A percentile compares a stretch with the other conserved stretches of the same genome.
Conservation (phyloP, 2,888 invertebrate genomes). For the Habroteleia sp. region DNA sequence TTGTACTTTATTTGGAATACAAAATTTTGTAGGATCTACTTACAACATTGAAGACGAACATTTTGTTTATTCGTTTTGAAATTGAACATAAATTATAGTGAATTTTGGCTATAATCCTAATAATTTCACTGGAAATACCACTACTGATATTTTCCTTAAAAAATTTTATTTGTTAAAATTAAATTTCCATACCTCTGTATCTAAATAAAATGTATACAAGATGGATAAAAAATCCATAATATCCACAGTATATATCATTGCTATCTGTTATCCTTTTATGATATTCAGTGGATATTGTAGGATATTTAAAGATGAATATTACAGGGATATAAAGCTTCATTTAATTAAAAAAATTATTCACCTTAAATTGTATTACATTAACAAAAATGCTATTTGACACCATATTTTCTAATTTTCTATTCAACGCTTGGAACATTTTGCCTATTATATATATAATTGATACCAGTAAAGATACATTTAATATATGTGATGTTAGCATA, state of each 20-base stretch:
- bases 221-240: too few relatives aligned
- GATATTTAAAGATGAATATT: too few relatives aligned
- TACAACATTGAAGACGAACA: constrained; percentile 39
- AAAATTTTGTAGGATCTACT: constrained; percentile 9
- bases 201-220: too few relatives aligned
- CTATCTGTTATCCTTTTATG: too few relatives aligned
- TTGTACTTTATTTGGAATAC: background rate
- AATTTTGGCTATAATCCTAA: constrained; percentile 30
- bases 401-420: constrained; percentile 25
- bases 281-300: too few relatives aligned
- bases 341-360: too few relatives aligned
- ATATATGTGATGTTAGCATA: constrained; percentile 21
- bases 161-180: too few relatives aligned
- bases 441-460: constrained; percentile 42
- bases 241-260: too few relatives aligned
- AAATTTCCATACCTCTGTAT: too few relatives aligned
- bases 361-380: too few relatives aligned
- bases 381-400: too few relatives aligned
- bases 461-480: constrained; percentile 36
- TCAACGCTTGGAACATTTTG: constrained; percentile 30
- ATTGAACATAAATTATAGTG: constrained; percentile 45
- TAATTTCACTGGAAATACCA: constrained; percentile 23
- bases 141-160: constrained; percentile 1
- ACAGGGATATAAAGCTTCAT: too few relatives aligned
- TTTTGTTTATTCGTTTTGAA: constrained; percentile 27